phyloP scores from a whole-genome alignment of 2,888 invertebrate species.

The Diaphora mendica region DNA sequence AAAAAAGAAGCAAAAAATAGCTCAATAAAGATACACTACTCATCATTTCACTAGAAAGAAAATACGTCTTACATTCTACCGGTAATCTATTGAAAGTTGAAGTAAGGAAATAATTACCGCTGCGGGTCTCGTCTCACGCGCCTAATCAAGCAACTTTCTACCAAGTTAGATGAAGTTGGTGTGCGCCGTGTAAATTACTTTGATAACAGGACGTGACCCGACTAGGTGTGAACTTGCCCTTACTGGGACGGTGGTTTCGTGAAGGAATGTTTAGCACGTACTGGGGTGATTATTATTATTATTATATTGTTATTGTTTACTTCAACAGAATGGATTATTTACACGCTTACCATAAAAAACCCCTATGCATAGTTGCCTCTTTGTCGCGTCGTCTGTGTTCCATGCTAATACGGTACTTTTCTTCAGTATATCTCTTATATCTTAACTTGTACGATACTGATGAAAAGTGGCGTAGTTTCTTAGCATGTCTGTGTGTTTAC shows the following conservation, averaged over 20 bases:
- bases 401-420: too few species aligned
- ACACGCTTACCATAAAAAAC: too few species aligned
- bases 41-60: neutral
- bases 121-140: conserved; percentile 70
- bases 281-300: conserved; percentile 19
- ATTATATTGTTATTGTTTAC: neutral
- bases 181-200: conserved; percentile 74
- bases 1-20: neutral
- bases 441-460: too few species aligned
- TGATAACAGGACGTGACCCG: conserved; percentile 74
- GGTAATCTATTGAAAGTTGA: conserved; percentile 23
- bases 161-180: conserved; percentile 77
- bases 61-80: conserved; percentile 1
- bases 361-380: too few species aligned
- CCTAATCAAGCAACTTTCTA: conserved; percentile 77
- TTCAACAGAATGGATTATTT: neutral
- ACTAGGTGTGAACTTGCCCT: conserved; percentile 65
- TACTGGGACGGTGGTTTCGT: conserved; percentile 44
- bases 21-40: neutral
- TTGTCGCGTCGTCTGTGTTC: too few species aligned
- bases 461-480: too few species aligned
- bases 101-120: conserved; percentile 60
- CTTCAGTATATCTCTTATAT: too few species aligned
- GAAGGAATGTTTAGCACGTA: conserved; percentile 43
- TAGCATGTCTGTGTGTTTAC: too few species aligned